Evolutionary conservation across 2,113 vertebrate genomes (phyloP).

Genomic region (Neolamprologus variostigma): DNA sequence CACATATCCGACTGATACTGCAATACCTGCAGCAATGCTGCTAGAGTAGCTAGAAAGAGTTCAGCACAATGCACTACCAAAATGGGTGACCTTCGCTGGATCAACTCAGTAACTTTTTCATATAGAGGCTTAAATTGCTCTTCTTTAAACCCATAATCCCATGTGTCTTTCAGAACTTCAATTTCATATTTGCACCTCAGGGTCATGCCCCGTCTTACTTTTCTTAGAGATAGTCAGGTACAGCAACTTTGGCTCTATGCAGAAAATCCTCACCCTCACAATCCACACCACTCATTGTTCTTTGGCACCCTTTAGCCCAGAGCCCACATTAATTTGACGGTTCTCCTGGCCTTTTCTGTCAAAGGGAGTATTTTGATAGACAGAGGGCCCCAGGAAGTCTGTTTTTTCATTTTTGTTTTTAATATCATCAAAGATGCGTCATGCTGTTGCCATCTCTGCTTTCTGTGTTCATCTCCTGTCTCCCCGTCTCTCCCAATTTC

Average conservation of each 20-base stretch:
- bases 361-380: neutral
- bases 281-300: neutral
- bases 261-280: neutral
- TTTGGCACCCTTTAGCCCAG: neutral
- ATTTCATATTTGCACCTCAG: neutral
- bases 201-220: neutral
- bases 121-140: neutral
- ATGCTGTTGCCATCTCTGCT: neutral
- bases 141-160: neutral
- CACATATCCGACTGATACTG: neutral
- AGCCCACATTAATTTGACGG: neutral
- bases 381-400: neutral
- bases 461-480: neutral
- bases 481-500: neutral
- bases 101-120: neutral
- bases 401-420: neutral
- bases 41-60: neutral
- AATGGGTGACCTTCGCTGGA: neutral
- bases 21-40: neutral
- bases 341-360: neutral
- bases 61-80: fast-evolving
- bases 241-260: neutral
- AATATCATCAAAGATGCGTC: neutral
- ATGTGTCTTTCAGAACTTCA: neutral
- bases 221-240: neutral